Percentiles rank a stretch among this genome's conserved stretches.
phyloP scores from a whole-genome alignment of 2,888 invertebrate species.

The Athalia cordata region DNA sequence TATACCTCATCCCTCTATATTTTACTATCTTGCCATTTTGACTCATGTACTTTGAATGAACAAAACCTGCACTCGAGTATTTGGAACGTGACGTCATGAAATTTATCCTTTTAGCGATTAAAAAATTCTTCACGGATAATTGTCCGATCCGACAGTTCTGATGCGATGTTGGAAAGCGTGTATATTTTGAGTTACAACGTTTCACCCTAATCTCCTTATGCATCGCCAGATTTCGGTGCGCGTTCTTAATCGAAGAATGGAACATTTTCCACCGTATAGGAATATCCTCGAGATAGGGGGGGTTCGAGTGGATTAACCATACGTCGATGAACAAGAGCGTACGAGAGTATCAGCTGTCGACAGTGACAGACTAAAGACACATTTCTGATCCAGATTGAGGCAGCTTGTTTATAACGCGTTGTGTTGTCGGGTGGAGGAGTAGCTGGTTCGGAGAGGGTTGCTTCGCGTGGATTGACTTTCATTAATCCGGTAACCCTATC shows the following conservation, averaged over 20 bases:
- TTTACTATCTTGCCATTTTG: too few relatives aligned
- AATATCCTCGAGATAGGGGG: neutral
- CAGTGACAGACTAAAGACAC: slow-evolving; percentile 15
- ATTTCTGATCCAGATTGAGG: slow-evolving; percentile 41
- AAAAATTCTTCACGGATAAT: too few relatives aligned
- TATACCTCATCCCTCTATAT: neutral
- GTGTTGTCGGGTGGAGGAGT: slow-evolving; percentile 59
- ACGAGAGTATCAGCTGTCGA: slow-evolving; percentile 37
- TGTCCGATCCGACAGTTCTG: too few relatives aligned
- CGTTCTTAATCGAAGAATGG: neutral
- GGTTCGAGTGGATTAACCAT: neutral
- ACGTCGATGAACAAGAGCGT: slow-evolving; percentile 20
- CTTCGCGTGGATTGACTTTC: slow-evolving; percentile 69
- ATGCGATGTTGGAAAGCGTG: too few relatives aligned
- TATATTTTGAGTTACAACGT: too few relatives aligned
- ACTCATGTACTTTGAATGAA: too few relatives aligned
- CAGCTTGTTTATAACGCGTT: slow-evolving; percentile 66
- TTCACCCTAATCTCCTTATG: too few relatives aligned
- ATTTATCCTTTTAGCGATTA: too few relatives aligned
- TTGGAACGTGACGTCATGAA: too few relatives aligned
- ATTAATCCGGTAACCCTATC: slow-evolving; percentile 71
- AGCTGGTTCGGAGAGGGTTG: slow-evolving; percentile 55
- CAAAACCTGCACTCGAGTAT: too few relatives aligned
- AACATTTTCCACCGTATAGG: neutral
- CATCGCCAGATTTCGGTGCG: too few relatives aligned